Evolutionary conservation across 2,888 invertebrate species (phyloP).

Genomic region (Conops quadrifasciatus): DNA sequence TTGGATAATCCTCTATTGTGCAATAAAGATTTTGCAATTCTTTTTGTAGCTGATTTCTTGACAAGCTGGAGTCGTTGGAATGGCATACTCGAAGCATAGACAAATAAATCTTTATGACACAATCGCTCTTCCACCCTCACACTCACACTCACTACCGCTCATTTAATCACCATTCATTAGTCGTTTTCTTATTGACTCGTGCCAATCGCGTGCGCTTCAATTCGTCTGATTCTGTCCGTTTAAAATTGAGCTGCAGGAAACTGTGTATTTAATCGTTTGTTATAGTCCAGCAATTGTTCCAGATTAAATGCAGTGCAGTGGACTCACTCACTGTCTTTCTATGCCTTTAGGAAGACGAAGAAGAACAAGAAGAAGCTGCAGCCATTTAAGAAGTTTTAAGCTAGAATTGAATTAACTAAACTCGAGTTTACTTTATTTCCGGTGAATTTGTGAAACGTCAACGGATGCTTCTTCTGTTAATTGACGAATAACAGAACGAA

Average conservation of each 20-base stretch:
- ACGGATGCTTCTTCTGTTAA: neutral
- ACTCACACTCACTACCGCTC: neutral
- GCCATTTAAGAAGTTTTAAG: conserved; percentile 6
- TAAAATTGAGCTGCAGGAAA: conserved; percentile 16
- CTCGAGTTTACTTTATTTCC: neutral
- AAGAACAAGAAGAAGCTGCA: too few species aligned
- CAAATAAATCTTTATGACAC: too few species aligned
- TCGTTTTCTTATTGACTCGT: conserved; percentile 17
- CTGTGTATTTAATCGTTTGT: conserved; percentile 18
- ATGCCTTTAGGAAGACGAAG: conserved; percentile 20
- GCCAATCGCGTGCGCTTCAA: conserved; percentile 13
- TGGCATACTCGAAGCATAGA: too few species aligned
- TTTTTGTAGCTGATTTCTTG: too few species aligned
- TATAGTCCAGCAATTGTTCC: conserved; percentile 23
- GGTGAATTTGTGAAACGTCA: neutral
- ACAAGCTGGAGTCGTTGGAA: too few species aligned
- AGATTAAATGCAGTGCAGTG: conserved; percentile 17
- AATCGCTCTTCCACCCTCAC: neutral
- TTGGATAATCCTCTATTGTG: too few species aligned
- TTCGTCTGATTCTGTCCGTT: neutral
- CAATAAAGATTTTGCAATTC: too few species aligned
- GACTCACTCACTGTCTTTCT: conserved; percentile 13
- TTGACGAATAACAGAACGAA: conserved; percentile 15
- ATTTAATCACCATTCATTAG: neutral
- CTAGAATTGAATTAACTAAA: conserved; percentile 32